Base-by-base conservation (phyloP, 2,888 invertebrate genomes). In the Rhingia rostrata region DNA sequence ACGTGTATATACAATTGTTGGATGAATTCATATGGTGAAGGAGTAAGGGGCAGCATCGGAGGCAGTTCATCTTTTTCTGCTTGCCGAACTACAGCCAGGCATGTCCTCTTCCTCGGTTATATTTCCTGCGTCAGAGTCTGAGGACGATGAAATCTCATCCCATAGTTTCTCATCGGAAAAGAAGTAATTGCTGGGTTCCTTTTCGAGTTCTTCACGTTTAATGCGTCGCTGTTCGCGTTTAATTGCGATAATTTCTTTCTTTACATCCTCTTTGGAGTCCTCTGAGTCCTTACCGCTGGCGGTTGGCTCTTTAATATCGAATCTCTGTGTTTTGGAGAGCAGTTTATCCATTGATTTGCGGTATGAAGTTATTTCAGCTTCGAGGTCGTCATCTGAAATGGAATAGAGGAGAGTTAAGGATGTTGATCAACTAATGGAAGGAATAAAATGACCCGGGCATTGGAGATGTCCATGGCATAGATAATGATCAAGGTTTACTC, bases 141-240 rank as follows among this genome's bases (percentile, higher is more conserved):
- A 84, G 0, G 88, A 86, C 0, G 88, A 88, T 4, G 88, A 88
- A 9, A 88, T 66, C 10, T 87, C 87, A 49, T 88, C 88, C 87
- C 86, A 87, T 10, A 88, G 69, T 6, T 87, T 86, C 39, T 89
- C 89, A 74, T 89, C 87, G 6, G 87, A 70, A 60, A 90, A 89
- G 0, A 90, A 69, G 56, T 86, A 89, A 86, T 88, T 89, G 35
- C 78, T 82, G 10, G 88, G 87, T 6, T 81, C 78, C 33, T 87
- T 87, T 79, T 88, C 87, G 56, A 87, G 85, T 73, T 88, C 86
- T 35, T 87, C 82, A 5, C 87, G 86, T 81, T 88, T 88, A 37
- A 74, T 47, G n/a, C 70, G 69, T 0, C 86, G 78, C 37, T 88
- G 87, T n/a, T 80, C 73, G 7, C 86, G 86, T 33, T 87, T 86